Conservation (phyloP, 2,113 vertebrate genomes). For the Struthidea cinerea region DNA sequence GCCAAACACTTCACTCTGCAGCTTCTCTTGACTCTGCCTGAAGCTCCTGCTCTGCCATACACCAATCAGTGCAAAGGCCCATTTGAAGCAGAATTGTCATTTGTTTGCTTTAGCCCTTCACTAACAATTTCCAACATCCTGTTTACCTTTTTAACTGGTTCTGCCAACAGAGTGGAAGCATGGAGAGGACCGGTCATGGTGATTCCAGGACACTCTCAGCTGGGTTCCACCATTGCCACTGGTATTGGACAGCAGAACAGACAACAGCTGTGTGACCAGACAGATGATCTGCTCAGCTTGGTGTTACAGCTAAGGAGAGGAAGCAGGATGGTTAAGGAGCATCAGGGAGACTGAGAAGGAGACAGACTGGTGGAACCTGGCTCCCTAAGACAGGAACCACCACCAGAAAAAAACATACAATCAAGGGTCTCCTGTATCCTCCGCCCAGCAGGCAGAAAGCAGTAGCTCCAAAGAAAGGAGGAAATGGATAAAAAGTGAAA, state of each 20-base stretch:
- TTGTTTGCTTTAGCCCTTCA: neutral
- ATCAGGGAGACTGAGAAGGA: neutral
- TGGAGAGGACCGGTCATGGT: neutral
- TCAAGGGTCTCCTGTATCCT: neutral
- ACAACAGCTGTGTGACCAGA: neutral
- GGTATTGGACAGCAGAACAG: neutral
- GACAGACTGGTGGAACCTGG: neutral
- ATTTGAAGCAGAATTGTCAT: neutral
- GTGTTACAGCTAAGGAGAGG: neutral
- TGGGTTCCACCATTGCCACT: neutral
- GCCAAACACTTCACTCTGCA: neutral
- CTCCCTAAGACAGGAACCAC: neutral
- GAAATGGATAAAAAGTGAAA: neutral
- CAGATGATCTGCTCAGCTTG: neutral
- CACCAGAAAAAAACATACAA: neutral
- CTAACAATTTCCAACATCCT: neutral
- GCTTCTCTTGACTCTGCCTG: neutral
- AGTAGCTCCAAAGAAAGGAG: neutral
- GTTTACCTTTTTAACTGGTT: neutral
- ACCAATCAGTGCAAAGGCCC: neutral
- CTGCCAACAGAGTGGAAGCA: rapidly evolving
- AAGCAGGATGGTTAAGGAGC: neutral
- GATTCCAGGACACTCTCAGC: neutral
- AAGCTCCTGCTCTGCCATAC: neutral
- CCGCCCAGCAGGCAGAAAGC: neutral